Base-by-base conservation (phyloP, 2,797 vertebrate genomes). In the Onychomys torridus region DNA sequence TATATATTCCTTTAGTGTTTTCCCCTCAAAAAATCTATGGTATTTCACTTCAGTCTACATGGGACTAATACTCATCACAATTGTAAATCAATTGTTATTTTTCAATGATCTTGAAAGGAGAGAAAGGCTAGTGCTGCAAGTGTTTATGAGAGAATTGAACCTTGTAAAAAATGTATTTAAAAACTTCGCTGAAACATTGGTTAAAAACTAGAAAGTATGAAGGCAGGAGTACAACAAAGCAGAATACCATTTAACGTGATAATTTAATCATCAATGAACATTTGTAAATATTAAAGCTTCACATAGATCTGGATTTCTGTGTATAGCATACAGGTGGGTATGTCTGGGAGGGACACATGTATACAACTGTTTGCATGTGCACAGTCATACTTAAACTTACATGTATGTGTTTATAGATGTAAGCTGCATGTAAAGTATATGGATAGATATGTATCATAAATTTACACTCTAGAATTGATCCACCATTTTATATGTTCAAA, bases 1-100 rank as follows among this genome's bases (percentile, higher is more conserved):
- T 84, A n/a, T 34, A 63, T 21, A 93, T 57, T 92, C 16, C 6
- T n/a, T 89, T 83, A 90, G 27, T 65, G n/a, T 61, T 75, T 86
- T 86, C 25, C 77, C 16, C 67, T 96, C 73, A 91, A 95, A 83
- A 94, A 92, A 91, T 87, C 6, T 52, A 71, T 59, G 49, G 17
- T 27, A 83, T 95, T 91, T 95, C 52, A 65, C 34, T 90, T 95
- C 57, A 83, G 71, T 91, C 73, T 29, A 1, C 63, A 87, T 79
- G 40, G 27, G 34, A 94, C 94, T 96, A 92, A 89, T 69, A 13
- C 10, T 37, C 21, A 6, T 55, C 17, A 17, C 21, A 46, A 67
- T 49, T 67, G 27, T 93, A 89, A 95, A 94, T 76, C 16, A 84
- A 73, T 82, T 37, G 17, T 73, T 91, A 13, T 55, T 93, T 59